These are phyloP conservation scores for Mayetiola destructor DNA, from an alignment of 2,888 invertebrate genomes.

Conservation along the genomic window DNA sequence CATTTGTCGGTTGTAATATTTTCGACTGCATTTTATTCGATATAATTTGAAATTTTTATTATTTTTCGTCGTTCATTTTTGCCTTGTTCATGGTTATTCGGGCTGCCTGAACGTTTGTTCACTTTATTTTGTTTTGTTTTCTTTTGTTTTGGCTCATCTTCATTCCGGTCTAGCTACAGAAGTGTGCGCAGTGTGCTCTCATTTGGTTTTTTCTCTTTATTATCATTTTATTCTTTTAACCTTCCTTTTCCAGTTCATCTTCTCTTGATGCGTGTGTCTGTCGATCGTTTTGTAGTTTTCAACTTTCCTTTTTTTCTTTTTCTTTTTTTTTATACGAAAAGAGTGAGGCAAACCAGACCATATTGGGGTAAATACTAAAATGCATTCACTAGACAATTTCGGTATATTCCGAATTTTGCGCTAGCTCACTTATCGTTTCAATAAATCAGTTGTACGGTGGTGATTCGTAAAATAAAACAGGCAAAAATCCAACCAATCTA, in stretches of 20 bases:
- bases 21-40: neutral
- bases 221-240: no score
- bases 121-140: neutral
- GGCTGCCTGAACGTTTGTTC: neutral
- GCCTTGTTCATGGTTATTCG: no score
- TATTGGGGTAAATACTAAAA: no score
- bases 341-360: no score
- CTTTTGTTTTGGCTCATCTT: neutral
- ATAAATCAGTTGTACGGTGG: constrained; percentile 5
- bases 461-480: neutral
- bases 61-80: neutral
- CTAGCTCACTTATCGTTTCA: constrained; percentile 1
- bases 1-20: neutral
- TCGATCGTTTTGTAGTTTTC: no score
- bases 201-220: no score
- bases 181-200: no score
- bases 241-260: neutral
- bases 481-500: neutral
- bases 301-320: no score
- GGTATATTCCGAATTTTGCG: neutral
- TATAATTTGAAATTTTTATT: no score
- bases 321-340: neutral
- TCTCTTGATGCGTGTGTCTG: neutral
- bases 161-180: no score
- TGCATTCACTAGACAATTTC: neutral